A percentile compares a stretch with the other conserved stretches of the same genome.
Conservation (phyloP, 2,113 vertebrate species). For the Canis aureus region DNA sequence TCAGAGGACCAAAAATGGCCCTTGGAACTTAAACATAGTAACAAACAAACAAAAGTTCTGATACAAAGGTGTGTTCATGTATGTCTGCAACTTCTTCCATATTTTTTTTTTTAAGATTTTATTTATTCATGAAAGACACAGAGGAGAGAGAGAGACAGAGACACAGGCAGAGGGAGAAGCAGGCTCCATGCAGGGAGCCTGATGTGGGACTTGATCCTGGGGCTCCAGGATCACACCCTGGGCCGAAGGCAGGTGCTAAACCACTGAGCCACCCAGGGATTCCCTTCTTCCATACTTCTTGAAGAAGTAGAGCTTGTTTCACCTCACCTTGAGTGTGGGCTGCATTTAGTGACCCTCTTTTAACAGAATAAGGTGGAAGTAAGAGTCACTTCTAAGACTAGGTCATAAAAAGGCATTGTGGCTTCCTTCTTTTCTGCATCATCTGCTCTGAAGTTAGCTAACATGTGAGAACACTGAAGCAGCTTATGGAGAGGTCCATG, state of each 20-base stretch:
- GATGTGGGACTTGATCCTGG: no score
- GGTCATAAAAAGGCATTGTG: conserved; percentile 23
- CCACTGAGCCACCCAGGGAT: no score
- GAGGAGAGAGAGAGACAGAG: no score
- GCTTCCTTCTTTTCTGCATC: background rate
- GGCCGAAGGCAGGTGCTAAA: no score
- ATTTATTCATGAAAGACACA: no score
- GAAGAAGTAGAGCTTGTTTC: background rate
- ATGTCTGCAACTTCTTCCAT: background rate
- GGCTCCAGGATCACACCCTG: no score
- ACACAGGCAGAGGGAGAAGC: no score
- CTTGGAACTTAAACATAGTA: conserved; percentile 39
- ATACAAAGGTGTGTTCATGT: background rate
- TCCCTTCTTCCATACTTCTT: background rate
- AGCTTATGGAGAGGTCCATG: background rate
- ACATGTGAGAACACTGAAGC: background rate
- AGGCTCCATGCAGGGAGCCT: no score
- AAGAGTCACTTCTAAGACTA: background rate
- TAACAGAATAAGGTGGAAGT: background rate
- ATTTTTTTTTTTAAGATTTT: no score
- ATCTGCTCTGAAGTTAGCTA: background rate
- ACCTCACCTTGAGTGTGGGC: background rate
- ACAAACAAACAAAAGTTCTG: background rate
- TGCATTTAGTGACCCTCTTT: conserved; percentile 10
- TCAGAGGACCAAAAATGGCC: background rate